A percentile compares a stretch with the other conserved stretches of the same genome.
Conservation (phyloP, 2,113 vertebrate species). For the Orientallactaga bullata region DNA sequence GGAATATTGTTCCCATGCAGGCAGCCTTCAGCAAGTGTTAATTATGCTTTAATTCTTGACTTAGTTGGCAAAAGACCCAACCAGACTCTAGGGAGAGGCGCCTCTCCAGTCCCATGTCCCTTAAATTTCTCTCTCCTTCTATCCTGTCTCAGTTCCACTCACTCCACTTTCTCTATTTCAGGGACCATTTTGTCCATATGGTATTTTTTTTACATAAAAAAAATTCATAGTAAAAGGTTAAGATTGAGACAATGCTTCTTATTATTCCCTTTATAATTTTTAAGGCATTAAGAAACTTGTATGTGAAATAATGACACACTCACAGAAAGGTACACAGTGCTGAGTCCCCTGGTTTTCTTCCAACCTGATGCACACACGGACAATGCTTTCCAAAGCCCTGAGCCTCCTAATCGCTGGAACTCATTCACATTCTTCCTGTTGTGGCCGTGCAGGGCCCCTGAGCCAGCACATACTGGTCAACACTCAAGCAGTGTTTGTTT, state of each 20-base stretch:
- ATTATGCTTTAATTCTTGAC: not conserved
- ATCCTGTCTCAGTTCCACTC: not conserved
- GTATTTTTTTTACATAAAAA: not conserved
- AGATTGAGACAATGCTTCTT: not conserved
- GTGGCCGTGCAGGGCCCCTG: not conserved
- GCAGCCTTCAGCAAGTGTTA: not conserved
- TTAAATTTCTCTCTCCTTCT: not conserved
- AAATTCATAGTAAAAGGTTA: too few relatives aligned
- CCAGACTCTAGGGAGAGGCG: not conserved
- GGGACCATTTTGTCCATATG: not conserved
- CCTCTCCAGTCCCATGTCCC: not conserved
- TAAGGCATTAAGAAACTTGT: not conserved
- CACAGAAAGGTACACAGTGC: not conserved
- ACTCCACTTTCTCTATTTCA: not conserved
- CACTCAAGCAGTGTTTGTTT: not conserved
- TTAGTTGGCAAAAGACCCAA: too few relatives aligned
- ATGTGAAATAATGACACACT: not conserved
- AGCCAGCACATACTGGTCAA: not conserved
- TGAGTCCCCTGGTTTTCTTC: not conserved
- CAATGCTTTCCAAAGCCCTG: not conserved
- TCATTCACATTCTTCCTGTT: not conserved
- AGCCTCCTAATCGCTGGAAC: not conserved
- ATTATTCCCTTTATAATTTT: not conserved
- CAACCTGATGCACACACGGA: not conserved
- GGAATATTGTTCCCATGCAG: not conserved